phyloP scores from a whole-genome alignment of 2,888 invertebrate genomes.

The Euplagia quadripunctaria region DNA sequence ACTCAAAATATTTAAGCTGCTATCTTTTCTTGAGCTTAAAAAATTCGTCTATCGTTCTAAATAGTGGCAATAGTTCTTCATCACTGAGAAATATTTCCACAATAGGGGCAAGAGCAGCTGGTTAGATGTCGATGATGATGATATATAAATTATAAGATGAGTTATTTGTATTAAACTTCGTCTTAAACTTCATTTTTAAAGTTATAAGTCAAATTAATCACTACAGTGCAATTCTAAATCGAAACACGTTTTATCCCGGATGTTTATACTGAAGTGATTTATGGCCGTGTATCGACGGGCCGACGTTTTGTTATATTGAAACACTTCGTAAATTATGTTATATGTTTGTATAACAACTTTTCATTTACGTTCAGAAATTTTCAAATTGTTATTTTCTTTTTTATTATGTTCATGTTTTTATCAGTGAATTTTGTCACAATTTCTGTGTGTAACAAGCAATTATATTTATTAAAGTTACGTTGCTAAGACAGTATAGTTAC shows the following conservation, averaged over 20 bases:
- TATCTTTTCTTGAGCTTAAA: not conserved
- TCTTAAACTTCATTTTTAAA: not conserved
- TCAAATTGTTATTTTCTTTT: not conserved
- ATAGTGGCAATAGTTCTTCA: not conserved
- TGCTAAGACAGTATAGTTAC: not conserved
- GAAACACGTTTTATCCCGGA: conserved; percentile 10
- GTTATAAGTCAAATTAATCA: not conserved
- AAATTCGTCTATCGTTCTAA: not conserved
- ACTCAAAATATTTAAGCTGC: not conserved
- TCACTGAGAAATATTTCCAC: not conserved
- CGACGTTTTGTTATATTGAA: conserved; percentile 11
- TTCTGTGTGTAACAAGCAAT: not conserved
- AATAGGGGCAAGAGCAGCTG: not conserved
- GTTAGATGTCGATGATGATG: not conserved
- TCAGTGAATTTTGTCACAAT: not conserved
- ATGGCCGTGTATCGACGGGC: conserved; percentile 14
- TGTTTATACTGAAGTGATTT: conserved; percentile 14
- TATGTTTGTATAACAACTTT: not conserved
- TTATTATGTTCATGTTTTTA: not conserved
- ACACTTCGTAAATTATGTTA: conserved; percentile 15
- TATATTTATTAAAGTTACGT: not conserved
- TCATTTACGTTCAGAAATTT: not conserved
- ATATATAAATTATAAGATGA: not conserved
- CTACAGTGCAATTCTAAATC: conserved; percentile 2
- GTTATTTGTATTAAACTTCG: not conserved